These are phyloP conservation scores for Aurelia aurita complex sp. Pacific DNA, from an alignment of 30 jellyfish, hydroid and myxozoan genomes.

Conservation along the genomic window DNA sequence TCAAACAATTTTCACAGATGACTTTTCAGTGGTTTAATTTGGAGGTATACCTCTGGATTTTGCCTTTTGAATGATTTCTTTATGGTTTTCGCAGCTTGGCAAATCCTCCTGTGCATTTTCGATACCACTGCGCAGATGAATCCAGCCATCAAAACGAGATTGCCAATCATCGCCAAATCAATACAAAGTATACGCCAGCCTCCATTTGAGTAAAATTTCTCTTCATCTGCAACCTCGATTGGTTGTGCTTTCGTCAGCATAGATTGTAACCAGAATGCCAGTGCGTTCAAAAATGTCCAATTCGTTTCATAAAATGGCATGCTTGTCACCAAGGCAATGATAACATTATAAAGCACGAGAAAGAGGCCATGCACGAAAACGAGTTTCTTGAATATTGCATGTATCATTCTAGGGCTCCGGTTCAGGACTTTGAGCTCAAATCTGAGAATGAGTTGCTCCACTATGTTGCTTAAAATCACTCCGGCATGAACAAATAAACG, in stretches of 20 bases:
- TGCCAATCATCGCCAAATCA: conserved; percentile 33
- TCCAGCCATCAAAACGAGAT: conserved; percentile 22
- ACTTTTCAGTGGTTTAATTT: conserved; percentile 42
- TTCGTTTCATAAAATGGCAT: conserved; percentile 30
- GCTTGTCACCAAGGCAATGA: conserved; percentile 37
- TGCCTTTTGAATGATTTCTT: conserved; percentile 40
- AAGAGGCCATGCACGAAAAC: conserved; percentile 16
- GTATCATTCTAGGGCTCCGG: conserved; percentile 71
- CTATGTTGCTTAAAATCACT: neutral
- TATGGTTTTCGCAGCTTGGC: conserved; percentile 47
- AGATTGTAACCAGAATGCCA: conserved; percentile 36
- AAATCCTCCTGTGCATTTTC: conserved; percentile 18
- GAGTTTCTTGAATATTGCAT: conserved; percentile 25
- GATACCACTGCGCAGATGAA: conserved; percentile 31
- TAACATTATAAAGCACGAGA: conserved; percentile 30
- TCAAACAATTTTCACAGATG: neutral
- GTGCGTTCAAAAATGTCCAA: conserved; percentile 54
- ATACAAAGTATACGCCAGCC: conserved; percentile 68
- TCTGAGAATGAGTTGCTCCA: conserved; percentile 38
- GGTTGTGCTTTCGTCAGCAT: conserved; percentile 29
- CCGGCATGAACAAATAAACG: conserved; percentile 54
- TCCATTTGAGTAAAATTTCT: conserved; percentile 35
- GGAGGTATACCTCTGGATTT: conserved; percentile 50
- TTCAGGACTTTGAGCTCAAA: conserved; percentile 51
- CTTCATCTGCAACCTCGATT: conserved; percentile 3